Evolutionary conservation across 2,797 vertebrate genomes (phyloP).

Genomic region (Hypotaenidia okinawae): DNA sequence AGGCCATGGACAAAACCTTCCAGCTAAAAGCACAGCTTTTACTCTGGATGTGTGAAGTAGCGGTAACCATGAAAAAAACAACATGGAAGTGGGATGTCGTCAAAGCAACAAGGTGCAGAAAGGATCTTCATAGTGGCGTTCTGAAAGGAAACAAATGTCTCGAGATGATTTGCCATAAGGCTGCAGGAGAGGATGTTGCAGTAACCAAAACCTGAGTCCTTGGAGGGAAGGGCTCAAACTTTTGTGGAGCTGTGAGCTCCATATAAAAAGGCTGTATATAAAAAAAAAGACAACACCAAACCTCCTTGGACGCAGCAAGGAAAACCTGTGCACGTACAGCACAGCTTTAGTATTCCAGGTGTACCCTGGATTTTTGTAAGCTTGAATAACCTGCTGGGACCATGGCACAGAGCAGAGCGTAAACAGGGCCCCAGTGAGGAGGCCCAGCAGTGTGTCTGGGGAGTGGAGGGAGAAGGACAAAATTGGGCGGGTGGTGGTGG

Average conservation of each 20-base stretch:
- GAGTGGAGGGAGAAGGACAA: neutral
- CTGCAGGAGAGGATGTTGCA: neutral
- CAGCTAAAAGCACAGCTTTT: neutral
- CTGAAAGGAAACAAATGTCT: neutral
- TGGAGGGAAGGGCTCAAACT: neutral
- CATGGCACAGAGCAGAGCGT: fast-evolving
- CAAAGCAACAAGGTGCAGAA: neutral
- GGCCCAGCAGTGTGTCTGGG: too few species aligned
- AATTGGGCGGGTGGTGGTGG: neutral
- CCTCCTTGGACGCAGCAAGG: neutral
- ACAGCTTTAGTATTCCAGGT: neutral
- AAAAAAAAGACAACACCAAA: too few species aligned
- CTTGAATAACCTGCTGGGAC: neutral
- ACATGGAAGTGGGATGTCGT: neutral
- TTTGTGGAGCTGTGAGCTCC: neutral
- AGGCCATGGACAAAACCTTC: neutral
- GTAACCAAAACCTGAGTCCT: neutral
- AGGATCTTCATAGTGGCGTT: neutral
- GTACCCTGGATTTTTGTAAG: neutral
- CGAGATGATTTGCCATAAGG: neutral
- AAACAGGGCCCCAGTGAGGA: neutral
- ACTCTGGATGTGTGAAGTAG: neutral
- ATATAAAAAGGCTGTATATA: neutral
- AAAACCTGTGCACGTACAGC: neutral
- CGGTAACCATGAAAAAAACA: neutral